Evolutionary conservation across 2,113 vertebrate species (phyloP).

Genomic region (Gavialis gangeticus): DNA sequence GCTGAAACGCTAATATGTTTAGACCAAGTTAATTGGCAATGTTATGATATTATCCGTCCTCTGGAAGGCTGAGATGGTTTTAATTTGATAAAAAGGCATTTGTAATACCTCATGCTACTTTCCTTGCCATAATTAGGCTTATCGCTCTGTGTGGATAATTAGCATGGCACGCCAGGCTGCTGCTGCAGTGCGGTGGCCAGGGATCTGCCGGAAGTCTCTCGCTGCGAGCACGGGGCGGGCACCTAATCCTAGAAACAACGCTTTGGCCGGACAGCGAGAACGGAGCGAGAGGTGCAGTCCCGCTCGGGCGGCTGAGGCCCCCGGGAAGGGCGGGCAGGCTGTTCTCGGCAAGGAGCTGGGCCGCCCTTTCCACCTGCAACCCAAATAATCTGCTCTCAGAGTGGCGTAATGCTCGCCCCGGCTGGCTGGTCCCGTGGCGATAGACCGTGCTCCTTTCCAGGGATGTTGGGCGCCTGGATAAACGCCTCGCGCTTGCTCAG

Average conservation of each 20-base stretch:
- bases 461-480: background rate
- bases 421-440: background rate
- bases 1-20: background rate
- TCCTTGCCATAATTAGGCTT: background rate
- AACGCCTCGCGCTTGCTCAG: background rate
- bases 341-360: background rate
- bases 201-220: background rate
- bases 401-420: background rate
- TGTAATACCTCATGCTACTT: background rate
- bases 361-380: rapidly evolving
- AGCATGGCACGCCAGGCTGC: rapidly evolving
- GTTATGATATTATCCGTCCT: background rate
- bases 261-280: background rate
- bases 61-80: background rate
- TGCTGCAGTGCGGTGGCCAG: background rate
- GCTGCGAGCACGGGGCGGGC: rapidly evolving
- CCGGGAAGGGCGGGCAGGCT: background rate
- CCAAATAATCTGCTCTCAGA: background rate
- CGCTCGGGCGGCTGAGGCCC: rapidly evolving
- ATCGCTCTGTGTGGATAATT: background rate
- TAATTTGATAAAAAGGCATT: conserved; percentile 15
- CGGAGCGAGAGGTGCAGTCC: rapidly evolving
- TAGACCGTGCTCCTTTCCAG: background rate
- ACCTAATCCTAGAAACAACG: background rate
- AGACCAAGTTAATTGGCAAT: background rate